Conservation (phyloP, 2,797 vertebrate species). For the Myotis daubentonii region DNA sequence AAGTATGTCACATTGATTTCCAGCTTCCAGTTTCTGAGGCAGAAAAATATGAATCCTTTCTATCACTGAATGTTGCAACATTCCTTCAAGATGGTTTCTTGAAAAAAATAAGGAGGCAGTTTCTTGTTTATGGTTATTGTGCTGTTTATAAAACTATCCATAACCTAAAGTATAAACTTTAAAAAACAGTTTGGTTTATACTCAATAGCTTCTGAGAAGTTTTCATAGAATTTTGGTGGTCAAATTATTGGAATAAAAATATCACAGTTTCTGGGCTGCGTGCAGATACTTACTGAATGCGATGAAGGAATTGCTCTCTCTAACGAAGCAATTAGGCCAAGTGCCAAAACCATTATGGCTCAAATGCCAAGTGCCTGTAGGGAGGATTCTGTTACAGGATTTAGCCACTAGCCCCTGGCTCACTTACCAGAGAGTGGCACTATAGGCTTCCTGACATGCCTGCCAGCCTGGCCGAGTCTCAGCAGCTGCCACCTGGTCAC, state of each 20-base stretch:
- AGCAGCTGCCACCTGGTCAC: background rate
- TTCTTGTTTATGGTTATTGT: background rate
- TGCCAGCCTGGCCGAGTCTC: conserved; percentile 44
- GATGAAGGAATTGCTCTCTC: conserved; percentile 59
- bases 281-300: background rate
- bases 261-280: conserved; percentile 43
- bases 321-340: conserved; percentile 58
- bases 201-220: background rate
- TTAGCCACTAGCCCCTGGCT: conserved; percentile 54
- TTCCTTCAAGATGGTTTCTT: background rate
- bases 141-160: background rate
- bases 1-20: background rate
- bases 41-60: background rate
- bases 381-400: conserved; percentile 55
- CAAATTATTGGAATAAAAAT: conserved; percentile 17
- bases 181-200: conserved; percentile 37
- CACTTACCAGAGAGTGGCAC: conserved; percentile 65
- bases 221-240: conserved; percentile 33
- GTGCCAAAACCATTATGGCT: conserved; percentile 27
- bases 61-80: background rate
- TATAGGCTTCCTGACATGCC: conserved; percentile 54
- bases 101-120: background rate
- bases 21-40: background rate
- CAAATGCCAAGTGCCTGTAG: conserved; percentile 54
- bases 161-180: background rate